Evolutionary conservation across 30 jellyfish, hydroid and myxozoan genomes (phyloP).

Genomic region (Mastigias papua): DNA sequence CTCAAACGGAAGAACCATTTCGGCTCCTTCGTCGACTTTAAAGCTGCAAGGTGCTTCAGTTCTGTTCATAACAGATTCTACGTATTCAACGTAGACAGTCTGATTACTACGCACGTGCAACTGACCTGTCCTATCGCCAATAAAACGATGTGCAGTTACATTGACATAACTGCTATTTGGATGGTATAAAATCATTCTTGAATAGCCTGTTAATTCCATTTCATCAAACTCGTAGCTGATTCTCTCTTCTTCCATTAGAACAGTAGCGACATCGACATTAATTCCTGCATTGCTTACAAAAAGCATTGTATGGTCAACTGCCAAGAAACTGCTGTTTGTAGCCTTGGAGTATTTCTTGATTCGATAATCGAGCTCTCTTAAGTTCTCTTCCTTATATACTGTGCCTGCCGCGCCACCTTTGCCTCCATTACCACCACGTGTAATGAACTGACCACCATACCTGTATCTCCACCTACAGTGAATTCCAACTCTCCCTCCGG

Average conservation of each 20-base stretch:
- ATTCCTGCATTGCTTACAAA: constrained; percentile 68
- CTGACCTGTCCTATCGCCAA: constrained; percentile 76
- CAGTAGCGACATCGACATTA: constrained; percentile 66
- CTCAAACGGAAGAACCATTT: constrained; percentile 71
- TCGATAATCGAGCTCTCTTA: constrained; percentile 60
- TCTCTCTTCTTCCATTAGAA: constrained; percentile 53
- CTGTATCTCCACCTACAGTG: constrained; percentile 70
- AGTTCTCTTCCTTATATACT: constrained; percentile 65
- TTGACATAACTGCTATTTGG: constrained; percentile 32
- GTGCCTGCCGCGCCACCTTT: constrained; percentile 78
- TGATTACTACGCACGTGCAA: constrained; percentile 61
- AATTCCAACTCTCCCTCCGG: constrained; percentile 72
- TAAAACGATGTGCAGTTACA: constrained; percentile 55
- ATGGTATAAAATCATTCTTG: constrained; percentile 58
- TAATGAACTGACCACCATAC: constrained; percentile 50
- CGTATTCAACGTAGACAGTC: constrained; percentile 59
- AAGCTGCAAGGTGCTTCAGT: constrained; percentile 80
- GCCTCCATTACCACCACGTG: constrained; percentile 68
- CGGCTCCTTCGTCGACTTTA: constrained; percentile 58
- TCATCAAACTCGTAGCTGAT: constrained; percentile 61
- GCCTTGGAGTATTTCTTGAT: constrained; percentile 54
- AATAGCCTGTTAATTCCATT: constrained; percentile 62
- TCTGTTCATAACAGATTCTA: constrained; percentile 61
- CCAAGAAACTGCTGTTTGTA: constrained; percentile 53
- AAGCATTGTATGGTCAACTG: constrained; percentile 71